Evolutionary conservation across 2,113 vertebrate species (phyloP).

Genomic region (Cepphus grylle): DNA sequence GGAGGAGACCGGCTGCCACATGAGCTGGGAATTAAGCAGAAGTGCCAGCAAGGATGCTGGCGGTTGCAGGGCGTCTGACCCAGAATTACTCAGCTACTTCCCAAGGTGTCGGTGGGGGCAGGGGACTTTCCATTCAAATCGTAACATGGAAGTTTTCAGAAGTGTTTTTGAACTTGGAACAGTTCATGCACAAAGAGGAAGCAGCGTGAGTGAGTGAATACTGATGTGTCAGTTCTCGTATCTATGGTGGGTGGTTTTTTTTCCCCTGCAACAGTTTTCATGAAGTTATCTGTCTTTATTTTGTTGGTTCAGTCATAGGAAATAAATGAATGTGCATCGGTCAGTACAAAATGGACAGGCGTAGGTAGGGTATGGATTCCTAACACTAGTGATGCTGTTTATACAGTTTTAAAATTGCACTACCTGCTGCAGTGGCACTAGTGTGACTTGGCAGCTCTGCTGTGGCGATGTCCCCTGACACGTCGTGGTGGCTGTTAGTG

Average conservation of each 20-base stretch:
- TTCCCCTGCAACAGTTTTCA: not conserved
- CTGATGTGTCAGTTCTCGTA: not conserved
- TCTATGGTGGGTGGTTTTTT: not conserved
- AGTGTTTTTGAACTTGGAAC: not conserved
- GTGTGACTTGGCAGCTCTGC: not conserved
- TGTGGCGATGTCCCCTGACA: accelerated
- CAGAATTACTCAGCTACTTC: not conserved
- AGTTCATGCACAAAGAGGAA: not conserved
- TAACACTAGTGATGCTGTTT: not conserved
- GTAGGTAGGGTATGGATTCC: not conserved
- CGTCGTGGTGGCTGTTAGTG: accelerated
- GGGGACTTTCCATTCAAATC: not conserved
- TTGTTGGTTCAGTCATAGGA: not conserved
- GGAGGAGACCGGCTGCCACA: not conserved
- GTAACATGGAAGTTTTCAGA: not conserved
- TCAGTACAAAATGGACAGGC: not conserved
- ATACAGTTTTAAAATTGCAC: not conserved
- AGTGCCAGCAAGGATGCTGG: not conserved
- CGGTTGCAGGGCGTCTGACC: not conserved
- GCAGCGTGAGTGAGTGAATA: not conserved
- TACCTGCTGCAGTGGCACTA: not conserved
- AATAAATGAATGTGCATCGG: not conserved
- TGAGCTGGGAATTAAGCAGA: not conserved
- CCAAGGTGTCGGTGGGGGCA: not conserved
- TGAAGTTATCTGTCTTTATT: not conserved